Evolutionary conservation across 2,888 invertebrate genomes (phyloP), one percentile per base, ranked within the genome.

Genomic region (Cybosia mesomella): DNA sequence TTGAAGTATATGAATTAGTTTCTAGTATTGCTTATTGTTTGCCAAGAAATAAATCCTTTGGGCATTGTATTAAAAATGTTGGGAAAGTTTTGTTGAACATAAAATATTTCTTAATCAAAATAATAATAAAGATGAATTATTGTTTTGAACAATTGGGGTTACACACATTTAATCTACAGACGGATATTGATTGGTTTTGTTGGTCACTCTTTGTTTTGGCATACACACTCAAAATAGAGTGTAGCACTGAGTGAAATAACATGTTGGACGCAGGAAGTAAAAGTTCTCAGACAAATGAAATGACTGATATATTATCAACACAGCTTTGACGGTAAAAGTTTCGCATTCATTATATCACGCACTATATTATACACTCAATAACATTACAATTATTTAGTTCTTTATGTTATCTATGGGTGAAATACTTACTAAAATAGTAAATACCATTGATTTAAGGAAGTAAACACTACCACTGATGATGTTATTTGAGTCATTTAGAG

Each of bases 11-110:
- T 69, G 70, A 72, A 67, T 60, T 9, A 36, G 24, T 68, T 73
- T 67, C 39, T 70, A 73, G 68, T 70, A 73, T 70, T 70, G 55
- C 49, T 64, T 58, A 34, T 60, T 15, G 58, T 39, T 67, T 72
- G 39, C 39, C 62, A 73, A 70, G 66, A 22, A 70, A 66, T 34
- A 55, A 70, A 64, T 66, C 63, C 63, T 70, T 64, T 66, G 36
- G n/a, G 9, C 54, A 55, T 39, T 64, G 55, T 64, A 55, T 57
- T 39, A 34, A 22, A 57, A 60, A 61, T 28, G 53, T 49, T 61
- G 22, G 54, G 65, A 65, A 65, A 69, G 65, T 58, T 68, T 59
- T 22, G 28, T 53, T 54, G 64, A 64, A 64, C 64, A 64, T 57
- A 28, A 58, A 68, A 64, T 68, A 39, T 54, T 63, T 62, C 54